These are phyloP conservation scores for Antechinus stuartii DNA, from an alignment of 2,113 vertebrate species.

Conservation along the genomic window DNA sequence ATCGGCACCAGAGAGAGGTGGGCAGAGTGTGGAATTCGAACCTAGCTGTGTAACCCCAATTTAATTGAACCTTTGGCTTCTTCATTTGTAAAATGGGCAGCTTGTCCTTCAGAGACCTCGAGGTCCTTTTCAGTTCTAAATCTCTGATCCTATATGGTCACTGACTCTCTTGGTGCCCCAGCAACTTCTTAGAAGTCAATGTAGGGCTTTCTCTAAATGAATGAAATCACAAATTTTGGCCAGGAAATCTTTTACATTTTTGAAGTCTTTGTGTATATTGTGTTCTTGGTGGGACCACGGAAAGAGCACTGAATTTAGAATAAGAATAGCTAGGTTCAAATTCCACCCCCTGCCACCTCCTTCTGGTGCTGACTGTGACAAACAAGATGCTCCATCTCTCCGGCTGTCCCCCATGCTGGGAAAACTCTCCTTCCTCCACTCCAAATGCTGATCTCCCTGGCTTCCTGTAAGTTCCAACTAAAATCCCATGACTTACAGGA, in stretches of 20 bases:
- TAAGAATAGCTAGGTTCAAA: not conserved
- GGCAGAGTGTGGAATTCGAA: too few relatives aligned
- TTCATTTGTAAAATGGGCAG: not conserved
- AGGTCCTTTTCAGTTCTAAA: not conserved
- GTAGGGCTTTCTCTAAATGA: not conserved
- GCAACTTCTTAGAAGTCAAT: not conserved
- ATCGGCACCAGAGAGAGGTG: too few relatives aligned
- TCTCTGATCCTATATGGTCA: too few relatives aligned
- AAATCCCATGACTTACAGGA: not conserved
- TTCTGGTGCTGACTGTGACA: not conserved
- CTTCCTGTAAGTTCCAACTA: not conserved
- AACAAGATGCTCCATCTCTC: not conserved
- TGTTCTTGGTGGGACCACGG: not conserved
- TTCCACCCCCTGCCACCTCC: too few relatives aligned
- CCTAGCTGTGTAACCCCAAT: too few relatives aligned
- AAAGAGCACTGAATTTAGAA: not conserved
- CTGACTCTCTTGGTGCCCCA: too few relatives aligned
- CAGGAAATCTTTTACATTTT: not conserved
- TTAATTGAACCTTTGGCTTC: not conserved
- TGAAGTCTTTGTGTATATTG: not conserved
- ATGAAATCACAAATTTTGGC: not conserved
- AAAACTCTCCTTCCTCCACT: too few relatives aligned
- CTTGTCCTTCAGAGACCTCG: not conserved
- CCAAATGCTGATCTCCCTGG: not conserved
- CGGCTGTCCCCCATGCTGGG: not conserved